These are phyloP conservation scores for Neocrepidodera transversa DNA, from an alignment of 2,888 invertebrate genomes.

Conservation along the genomic window DNA sequence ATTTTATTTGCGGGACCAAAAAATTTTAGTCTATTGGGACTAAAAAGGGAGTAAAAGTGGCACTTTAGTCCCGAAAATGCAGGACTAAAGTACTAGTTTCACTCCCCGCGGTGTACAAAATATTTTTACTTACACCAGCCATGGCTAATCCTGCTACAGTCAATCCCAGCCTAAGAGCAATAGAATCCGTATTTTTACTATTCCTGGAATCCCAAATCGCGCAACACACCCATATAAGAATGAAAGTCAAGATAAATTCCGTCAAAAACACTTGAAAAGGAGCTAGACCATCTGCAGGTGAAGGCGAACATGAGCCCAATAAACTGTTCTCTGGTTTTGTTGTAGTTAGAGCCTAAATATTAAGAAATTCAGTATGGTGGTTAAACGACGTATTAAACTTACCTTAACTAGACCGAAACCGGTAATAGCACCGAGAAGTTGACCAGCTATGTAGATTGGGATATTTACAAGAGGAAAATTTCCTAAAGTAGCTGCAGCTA, in stretches of 20 bases:
- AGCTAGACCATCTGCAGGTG: slow-evolving; percentile 62
- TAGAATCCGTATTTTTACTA: slow-evolving; percentile 68
- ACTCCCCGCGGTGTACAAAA: too few relatives aligned
- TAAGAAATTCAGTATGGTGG: neutral
- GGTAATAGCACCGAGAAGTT: slow-evolving; percentile 70
- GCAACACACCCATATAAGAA: slow-evolving; percentile 72
- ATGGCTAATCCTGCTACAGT: slow-evolving; percentile 68
- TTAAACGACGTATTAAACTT: slow-evolving; percentile 21
- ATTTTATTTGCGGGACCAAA: too few relatives aligned
- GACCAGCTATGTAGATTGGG: slow-evolving; percentile 67
- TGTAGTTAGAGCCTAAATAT: slow-evolving; percentile 58
- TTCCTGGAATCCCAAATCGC: slow-evolving; percentile 78
- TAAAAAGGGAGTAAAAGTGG: too few relatives aligned
- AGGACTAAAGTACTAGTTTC: too few relatives aligned
- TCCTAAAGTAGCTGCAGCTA: slow-evolving; percentile 69
- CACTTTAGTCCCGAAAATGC: too few relatives aligned
- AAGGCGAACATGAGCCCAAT: slow-evolving; percentile 69
- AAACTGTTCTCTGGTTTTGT: slow-evolving; percentile 27
- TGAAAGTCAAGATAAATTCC: slow-evolving; percentile 70
- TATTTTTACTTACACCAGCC: slow-evolving; percentile 62
- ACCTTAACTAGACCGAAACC: slow-evolving; percentile 75
- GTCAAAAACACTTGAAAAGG: slow-evolving; percentile 65
- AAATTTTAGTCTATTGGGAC: too few relatives aligned
- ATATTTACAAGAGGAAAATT: slow-evolving; percentile 63
- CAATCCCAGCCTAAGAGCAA: slow-evolving; percentile 69